Evolutionary conservation across 2,797 vertebrate species (phyloP), one percentile per base, ranked within the genome.

Genomic region (Enteromius fasciolatus): DNA sequence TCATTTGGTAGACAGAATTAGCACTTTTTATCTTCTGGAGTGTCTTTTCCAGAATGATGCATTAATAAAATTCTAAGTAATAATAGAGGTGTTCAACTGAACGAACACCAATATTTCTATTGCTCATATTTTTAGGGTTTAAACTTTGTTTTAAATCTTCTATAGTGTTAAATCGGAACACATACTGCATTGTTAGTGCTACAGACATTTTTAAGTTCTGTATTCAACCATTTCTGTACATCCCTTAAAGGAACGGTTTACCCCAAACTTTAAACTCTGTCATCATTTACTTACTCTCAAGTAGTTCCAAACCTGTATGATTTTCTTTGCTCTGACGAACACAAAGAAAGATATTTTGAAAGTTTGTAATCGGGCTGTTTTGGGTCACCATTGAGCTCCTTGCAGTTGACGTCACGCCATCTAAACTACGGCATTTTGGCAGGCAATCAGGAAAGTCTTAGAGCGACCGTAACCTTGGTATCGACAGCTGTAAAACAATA

Each of bases 21-120:
- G 87, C 50, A 33, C 88, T 85, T 87, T 89, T 84, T 89, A 68
- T 31, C 72, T 80, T 82, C 52, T 83, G 20, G 84, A 86, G 86
- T 86, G 78, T 64, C 69, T 73, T 25, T n/a, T 69, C 31, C 61
- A 20, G 11, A 20, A 70, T 2, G 25, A 28, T 61, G 36, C 18
- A 81, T 39, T 18, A 59, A 41, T 50, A 25, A 3, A 41, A 67
- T 57, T 39, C n/a, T 10, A 74, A 52, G 50, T 36, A 12, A 36
- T 36, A 61, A 50, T 33, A 10, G 36, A n/a, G 8, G 63, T 67
- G 64, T 39, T 67, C 10, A n/a, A 67, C 9, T 12, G 18, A 33
- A 0, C 17, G 5, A 39, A n/a, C 2, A 41, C 12, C 25, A 7
- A 23, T 28, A 61, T 39, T n/a, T n/a, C 11, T 23, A 14, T 41